These are phyloP conservation scores for Thera britannica DNA, from an alignment of 2,888 invertebrate genomes.

Conservation along the genomic window DNA sequence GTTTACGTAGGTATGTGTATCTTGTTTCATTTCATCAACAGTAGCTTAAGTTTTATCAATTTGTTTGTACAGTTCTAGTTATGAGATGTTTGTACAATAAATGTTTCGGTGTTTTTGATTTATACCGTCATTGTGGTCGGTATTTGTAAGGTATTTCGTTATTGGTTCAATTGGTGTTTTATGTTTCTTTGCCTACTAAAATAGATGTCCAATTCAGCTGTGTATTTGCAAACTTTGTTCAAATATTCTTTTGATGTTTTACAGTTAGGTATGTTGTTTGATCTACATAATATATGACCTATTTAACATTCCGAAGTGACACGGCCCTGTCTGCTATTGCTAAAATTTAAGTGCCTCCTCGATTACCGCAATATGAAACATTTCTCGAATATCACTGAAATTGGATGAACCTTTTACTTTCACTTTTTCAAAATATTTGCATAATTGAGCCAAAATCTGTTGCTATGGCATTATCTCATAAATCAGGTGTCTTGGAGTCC, in stretches of 20 bases:
- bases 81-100: conserved; percentile 67
- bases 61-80: conserved; percentile 65
- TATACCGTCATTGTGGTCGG: conserved; percentile 58
- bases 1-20: conserved; percentile 49
- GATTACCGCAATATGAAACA: conserved; percentile 14
- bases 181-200: conserved; percentile 46
- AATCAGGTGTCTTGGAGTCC: conserved; percentile 48
- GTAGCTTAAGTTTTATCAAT: conserved; percentile 53
- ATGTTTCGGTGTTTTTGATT: conserved; percentile 71
- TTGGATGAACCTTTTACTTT: conserved; percentile 22
- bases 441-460: conserved; percentile 33
- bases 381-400: conserved; percentile 18
- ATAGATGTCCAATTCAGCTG: conserved; percentile 42
- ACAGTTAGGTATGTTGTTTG: conserved; percentile 9
- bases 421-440: conserved; percentile 33
- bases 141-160: conserved; percentile 55
- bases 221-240: conserved; percentile 33
- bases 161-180: conserved; percentile 64
- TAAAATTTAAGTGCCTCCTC: background rate
- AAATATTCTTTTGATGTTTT: conserved; percentile 25
- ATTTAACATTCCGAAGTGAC: conserved; percentile 9
- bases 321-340: background rate
- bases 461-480: conserved; percentile 36
- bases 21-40: conserved; percentile 65
- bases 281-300: conserved; percentile 12